phyloP scores from a whole-genome alignment of 2,113 vertebrate genomes.

The Ardeotis arabs region DNA sequence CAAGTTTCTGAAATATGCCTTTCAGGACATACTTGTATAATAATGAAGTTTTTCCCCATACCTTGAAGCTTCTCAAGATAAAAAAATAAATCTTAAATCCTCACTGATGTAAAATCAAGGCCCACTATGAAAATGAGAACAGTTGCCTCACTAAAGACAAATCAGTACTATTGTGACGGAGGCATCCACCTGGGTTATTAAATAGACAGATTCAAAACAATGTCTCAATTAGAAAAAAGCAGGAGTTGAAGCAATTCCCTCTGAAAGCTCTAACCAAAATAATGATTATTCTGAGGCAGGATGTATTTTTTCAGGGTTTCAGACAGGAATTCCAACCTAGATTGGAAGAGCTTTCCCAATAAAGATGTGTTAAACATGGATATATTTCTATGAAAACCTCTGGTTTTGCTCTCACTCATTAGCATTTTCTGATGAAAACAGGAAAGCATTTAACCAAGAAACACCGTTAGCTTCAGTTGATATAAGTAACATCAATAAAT shows the following conservation, averaged over 20 bases:
- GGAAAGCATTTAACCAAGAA: neutral
- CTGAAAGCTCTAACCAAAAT: neutral
- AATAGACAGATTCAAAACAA: neutral
- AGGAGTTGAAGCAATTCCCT: neutral
- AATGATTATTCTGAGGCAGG: neutral
- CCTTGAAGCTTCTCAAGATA: neutral
- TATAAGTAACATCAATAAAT: neutral
- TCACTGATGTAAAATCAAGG: neutral
- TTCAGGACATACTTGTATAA: neutral
- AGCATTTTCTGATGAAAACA: neutral
- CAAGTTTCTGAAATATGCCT: neutral
- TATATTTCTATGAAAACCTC: neutral
- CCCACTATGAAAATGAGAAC: neutral
- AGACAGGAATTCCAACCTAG: neutral
- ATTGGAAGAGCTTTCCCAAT: neutral
- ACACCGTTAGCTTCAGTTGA: neutral
- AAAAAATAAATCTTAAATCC: neutral
- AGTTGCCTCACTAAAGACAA: neutral
- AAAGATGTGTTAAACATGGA: neutral
- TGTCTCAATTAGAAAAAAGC: neutral
- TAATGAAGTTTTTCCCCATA: neutral
- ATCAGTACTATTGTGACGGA: neutral
- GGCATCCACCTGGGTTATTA: neutral
- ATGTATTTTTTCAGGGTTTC: neutral
- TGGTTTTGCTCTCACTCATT: neutral